phyloP scores from a whole-genome alignment of 2,888 invertebrate genomes.

The Alloplasta piceator region DNA sequence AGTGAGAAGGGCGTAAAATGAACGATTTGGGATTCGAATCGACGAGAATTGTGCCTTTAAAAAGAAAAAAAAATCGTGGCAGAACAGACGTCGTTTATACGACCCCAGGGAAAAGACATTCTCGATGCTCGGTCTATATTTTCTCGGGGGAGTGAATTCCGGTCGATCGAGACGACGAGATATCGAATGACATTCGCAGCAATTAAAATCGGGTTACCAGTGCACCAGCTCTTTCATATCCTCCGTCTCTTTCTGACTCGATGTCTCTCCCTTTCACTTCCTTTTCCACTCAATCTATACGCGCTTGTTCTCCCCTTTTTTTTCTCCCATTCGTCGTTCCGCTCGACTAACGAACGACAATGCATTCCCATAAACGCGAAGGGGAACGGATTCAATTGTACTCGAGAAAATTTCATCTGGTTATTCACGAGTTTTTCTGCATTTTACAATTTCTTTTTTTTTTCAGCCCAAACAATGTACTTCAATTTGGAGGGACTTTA shows the following conservation, averaged over 20 bases:
- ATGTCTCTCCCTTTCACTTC: slow-evolving; percentile 39
- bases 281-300: slow-evolving; percentile 33
- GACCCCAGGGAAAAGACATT: slow-evolving; percentile 62
- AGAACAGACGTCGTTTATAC: slow-evolving; percentile 37
- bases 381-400: slow-evolving; percentile 18
- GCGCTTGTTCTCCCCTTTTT: slow-evolving; percentile 4
- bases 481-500: too few species aligned
- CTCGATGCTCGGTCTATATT: slow-evolving; percentile 38
- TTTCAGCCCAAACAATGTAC: too few species aligned
- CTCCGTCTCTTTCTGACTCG: slow-evolving; percentile 11
- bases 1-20: too few species aligned
- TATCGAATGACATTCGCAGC: slow-evolving; percentile 70
- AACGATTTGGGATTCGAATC: neutral
- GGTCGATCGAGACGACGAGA: slow-evolving; percentile 60
- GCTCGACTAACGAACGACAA: slow-evolving; percentile 55
- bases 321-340: slow-evolving; percentile 37
- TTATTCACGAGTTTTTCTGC: neutral
- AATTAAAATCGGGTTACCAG: slow-evolving; percentile 76
- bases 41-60: too few species aligned
- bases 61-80: too few species aligned
- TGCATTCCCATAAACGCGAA: slow-evolving; percentile 25
- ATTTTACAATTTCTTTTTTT: too few species aligned
- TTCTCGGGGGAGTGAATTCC: slow-evolving; percentile 61
- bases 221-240: slow-evolving; percentile 33
- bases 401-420: neutral